Conservation (phyloP, 2,113 vertebrate genomes). For the Ibidorhyncha struthersii region DNA sequence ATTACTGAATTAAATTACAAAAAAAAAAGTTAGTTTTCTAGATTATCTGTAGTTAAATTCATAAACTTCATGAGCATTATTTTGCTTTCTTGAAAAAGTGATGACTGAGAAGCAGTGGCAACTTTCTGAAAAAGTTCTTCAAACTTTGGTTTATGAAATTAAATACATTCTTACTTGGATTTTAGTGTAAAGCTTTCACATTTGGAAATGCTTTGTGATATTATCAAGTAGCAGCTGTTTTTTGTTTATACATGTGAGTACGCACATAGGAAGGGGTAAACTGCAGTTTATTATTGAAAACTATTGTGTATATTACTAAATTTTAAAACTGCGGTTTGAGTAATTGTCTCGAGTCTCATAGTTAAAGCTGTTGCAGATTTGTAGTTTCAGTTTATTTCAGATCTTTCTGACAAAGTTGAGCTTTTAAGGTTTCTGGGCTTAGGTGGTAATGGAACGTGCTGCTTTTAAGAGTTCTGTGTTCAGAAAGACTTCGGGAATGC, state of each 20-base stretch:
- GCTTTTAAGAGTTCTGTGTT: neutral
- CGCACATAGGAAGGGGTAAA: neutral
- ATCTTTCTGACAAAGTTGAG: neutral
- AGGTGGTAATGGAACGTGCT: neutral
- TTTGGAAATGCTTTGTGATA: conserved; percentile 22
- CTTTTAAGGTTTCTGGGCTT: conserved; percentile 1
- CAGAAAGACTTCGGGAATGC: neutral
- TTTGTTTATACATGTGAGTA: neutral
- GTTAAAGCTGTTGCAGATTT: neutral
- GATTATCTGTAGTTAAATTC: neutral
- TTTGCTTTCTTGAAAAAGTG: neutral
- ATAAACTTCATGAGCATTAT: neutral
- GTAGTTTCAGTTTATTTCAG: neutral
- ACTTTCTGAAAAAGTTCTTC: neutral
- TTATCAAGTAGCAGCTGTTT: conserved; percentile 11
- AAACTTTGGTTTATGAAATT: neutral
- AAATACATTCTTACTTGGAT: neutral
- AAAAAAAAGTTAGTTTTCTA: neutral
- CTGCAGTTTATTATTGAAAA: neutral
- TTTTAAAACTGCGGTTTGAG: neutral
- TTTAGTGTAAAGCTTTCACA: neutral
- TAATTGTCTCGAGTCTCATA: neutral
- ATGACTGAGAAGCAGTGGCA: neutral
- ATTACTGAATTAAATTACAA: neutral
- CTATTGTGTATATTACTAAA: neutral